These are phyloP conservation scores for Andrena dorsata DNA, from an alignment of 2,888 invertebrate species.

Conservation along the genomic window DNA sequence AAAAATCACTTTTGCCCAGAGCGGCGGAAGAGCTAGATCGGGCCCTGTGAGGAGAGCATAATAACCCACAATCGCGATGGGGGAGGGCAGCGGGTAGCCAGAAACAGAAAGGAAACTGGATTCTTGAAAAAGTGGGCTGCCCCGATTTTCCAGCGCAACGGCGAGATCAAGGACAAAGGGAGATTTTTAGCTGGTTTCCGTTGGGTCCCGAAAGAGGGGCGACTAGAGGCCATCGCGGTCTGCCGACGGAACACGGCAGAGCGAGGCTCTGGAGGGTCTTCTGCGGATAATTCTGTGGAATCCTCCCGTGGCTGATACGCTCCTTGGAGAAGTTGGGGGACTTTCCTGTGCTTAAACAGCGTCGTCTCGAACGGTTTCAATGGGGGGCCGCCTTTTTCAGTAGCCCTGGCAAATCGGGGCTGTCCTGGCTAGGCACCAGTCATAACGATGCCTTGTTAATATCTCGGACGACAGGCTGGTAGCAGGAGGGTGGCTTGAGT, in stretches of 20 bases:
- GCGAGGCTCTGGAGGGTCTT: neutral
- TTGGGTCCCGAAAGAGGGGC: neutral
- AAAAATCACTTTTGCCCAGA: too few relatives aligned
- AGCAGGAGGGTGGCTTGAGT: conserved; percentile 75
- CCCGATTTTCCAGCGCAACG: conserved; percentile 56
- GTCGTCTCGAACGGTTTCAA: conserved; percentile 75
- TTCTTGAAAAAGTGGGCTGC: conserved; percentile 62
- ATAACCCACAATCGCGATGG: conserved; percentile 68
- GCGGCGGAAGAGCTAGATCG: too few relatives aligned
- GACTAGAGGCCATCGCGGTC: neutral
- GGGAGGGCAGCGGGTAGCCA: conserved; percentile 33
- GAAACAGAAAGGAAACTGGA: conserved; percentile 31
- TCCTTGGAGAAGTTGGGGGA: conserved; percentile 40
- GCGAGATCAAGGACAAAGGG: conserved; percentile 64
- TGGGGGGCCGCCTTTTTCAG: conserved; percentile 57
- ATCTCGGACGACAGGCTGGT: conserved; percentile 77
- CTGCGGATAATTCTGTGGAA: conserved; percentile 55
- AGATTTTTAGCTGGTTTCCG: conserved; percentile 41
- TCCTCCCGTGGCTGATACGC: conserved; percentile 51
- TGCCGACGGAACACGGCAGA: neutral
- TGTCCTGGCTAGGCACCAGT: conserved; percentile 68
- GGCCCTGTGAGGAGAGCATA: conserved; percentile 72
- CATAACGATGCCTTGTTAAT: conserved; percentile 84
- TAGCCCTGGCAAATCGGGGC: conserved; percentile 68
- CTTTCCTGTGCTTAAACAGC: conserved; percentile 62